phyloP scores from a whole-genome alignment of 2,888 invertebrate genomes.

The Andrena bucephala region DNA sequence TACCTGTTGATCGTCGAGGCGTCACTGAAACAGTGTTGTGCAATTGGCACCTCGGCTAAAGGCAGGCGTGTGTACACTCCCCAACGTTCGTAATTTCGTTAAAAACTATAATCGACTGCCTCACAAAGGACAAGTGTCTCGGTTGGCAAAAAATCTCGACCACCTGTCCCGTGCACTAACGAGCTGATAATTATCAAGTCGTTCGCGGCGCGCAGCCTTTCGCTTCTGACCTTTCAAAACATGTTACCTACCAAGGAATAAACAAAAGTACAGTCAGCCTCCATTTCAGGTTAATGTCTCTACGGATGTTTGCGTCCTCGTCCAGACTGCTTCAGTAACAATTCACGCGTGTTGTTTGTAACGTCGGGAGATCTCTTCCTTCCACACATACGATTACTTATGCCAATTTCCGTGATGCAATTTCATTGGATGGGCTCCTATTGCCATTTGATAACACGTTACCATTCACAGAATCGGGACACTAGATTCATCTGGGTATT shows the following conservation, averaged over 20 bases:
- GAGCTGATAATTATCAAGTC: slow-evolving; percentile 53
- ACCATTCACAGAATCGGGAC: not conserved
- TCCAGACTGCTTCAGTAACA: not conserved
- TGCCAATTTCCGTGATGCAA: not conserved
- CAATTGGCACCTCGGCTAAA: not conserved
- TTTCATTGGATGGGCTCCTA: not conserved
- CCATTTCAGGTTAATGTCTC: slow-evolving; percentile 25
- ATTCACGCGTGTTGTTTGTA: not conserved
- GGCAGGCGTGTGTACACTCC: not conserved
- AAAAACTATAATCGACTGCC: slow-evolving; percentile 21
- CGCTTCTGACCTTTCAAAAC: slow-evolving; percentile 13
- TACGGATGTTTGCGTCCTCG: slow-evolving; percentile 26
- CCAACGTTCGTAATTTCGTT: slow-evolving; percentile 53
- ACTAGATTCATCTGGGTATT: too few species aligned
- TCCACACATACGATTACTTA: slow-evolving; percentile 16
- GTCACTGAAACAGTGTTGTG: not conserved
- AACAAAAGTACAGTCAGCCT: slow-evolving; percentile 19
- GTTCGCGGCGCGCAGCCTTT: slow-evolving; percentile 11
- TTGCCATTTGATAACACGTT: not conserved
- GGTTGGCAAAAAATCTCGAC: slow-evolving; percentile 39
- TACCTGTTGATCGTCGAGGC: slow-evolving; percentile 51
- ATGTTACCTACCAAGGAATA: slow-evolving; percentile 22
- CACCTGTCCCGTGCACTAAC: slow-evolving; percentile 33
- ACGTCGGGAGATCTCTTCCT: not conserved
- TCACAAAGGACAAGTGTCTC: slow-evolving; percentile 35